A percentile compares a stretch with the other conserved stretches of the same genome.
Evolutionary conservation across 92 coral and sea anemone genomes (phyloP).

Genomic region (Anthopleura xanthogrammica): DNA sequence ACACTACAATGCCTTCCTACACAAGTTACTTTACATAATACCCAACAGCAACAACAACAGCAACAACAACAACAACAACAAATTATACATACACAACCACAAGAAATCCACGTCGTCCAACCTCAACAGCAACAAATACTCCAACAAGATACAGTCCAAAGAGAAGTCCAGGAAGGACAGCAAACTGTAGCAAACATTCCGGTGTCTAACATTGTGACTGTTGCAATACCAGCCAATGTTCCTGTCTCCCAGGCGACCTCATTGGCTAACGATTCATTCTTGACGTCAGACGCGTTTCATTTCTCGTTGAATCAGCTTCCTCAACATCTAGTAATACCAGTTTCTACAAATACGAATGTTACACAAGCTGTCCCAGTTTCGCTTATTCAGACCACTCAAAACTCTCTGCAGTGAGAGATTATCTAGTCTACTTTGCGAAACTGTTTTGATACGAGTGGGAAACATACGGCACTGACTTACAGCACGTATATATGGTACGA

Average conservation of each 20-base stretch:
- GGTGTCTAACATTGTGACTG: slow-evolving; percentile 52
- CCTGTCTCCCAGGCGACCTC: slow-evolving; percentile 72
- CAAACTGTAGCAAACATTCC: slow-evolving; percentile 49
- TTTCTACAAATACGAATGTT: slow-evolving; percentile 38
- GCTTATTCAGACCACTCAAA: slow-evolving; percentile 63
- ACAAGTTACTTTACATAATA: slow-evolving; percentile 41
- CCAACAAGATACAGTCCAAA: slow-evolving; percentile 31
- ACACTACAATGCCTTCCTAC: slow-evolving; percentile 33
- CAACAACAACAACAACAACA: slow-evolving; percentile 47
- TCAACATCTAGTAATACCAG: slow-evolving; percentile 29
- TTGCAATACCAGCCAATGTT: slow-evolving; percentile 49
- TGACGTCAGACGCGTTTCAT: slow-evolving; percentile 74
- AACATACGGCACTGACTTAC: too few relatives aligned
- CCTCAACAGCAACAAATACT: slow-evolving; percentile 42
- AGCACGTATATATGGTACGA: too few relatives aligned
- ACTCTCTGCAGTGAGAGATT: background rate
- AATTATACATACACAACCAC: slow-evolving; percentile 30
- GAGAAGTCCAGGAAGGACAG: slow-evolving; percentile 30
- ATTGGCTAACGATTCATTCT: slow-evolving; percentile 62
- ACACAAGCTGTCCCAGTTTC: slow-evolving; percentile 82
- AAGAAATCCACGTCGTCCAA: slow-evolving; percentile 51
- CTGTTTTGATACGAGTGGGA: background rate
- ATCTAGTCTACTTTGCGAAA: background rate
- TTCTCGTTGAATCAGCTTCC: slow-evolving; percentile 32
- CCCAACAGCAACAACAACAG: slow-evolving; percentile 35